Conservation (phyloP, 2,797 vertebrate genomes). For the Remorina albescens region DNA sequence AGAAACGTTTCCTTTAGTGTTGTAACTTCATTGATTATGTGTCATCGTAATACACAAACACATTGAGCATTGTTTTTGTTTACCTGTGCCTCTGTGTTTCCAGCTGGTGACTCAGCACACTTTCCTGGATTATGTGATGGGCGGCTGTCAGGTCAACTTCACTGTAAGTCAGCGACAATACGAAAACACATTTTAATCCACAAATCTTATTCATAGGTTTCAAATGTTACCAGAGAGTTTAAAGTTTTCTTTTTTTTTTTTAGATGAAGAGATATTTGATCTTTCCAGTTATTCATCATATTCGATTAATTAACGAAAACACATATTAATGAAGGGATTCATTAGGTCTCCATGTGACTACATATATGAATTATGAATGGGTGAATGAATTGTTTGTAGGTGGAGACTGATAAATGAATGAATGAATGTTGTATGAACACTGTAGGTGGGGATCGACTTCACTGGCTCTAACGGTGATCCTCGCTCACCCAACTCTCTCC, state of each 20-base stretch:
- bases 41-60: neutral
- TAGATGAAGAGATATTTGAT: neutral
- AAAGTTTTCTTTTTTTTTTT: no score
- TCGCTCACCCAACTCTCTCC: constrained; percentile 90
- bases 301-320: neutral
- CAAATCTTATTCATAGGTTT: neutral
- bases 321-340: neutral
- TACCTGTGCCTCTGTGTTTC: constrained; percentile 17
- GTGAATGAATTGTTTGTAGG: neutral
- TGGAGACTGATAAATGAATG: neutral
- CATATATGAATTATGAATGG: neutral
- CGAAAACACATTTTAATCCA: constrained; percentile 1
- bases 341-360: neutral
- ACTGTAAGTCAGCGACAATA: constrained; percentile 83
- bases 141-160: constrained; percentile 96
- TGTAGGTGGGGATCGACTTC: constrained; percentile 94
- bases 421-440: constrained; percentile 2
- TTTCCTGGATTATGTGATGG: constrained; percentile 96
- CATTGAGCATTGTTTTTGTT: neutral
- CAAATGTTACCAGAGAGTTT: neutral
- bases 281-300: neutral
- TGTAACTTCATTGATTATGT: neutral
- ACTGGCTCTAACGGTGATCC: constrained; percentile 96
- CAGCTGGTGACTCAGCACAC: constrained; percentile 88
- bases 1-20: no score